Percentiles rank a stretch among this genome's conserved stretches.
These are phyloP conservation scores for Pedionomus torquatus DNA, from an alignment of 2,113 vertebrate species.

Conservation along the genomic window DNA sequence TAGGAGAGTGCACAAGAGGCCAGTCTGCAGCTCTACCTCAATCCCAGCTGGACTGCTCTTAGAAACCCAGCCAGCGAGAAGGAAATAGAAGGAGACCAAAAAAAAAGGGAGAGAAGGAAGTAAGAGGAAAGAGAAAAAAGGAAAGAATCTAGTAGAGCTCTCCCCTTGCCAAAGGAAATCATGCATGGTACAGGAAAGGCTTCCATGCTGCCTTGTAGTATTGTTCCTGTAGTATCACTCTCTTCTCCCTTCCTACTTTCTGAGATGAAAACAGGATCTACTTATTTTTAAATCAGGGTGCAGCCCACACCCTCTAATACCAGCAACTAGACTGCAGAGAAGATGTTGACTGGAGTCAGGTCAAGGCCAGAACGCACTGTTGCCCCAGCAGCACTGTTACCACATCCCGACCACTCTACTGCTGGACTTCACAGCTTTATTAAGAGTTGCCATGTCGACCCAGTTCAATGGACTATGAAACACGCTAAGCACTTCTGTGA, in stretches of 20 bases:
- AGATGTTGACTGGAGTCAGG: background rate
- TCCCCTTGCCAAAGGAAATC: background rate
- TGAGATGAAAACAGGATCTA: background rate
- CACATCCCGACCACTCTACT: background rate
- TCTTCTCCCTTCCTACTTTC: background rate
- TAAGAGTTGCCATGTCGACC: background rate
- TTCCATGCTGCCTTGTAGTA: background rate
- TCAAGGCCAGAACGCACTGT: background rate
- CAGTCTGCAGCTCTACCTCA: slow-evolving; percentile 3
- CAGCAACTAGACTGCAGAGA: background rate
- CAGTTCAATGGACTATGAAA: background rate
- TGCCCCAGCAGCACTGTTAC: background rate
- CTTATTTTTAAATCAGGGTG: background rate
- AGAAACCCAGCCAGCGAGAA: background rate
- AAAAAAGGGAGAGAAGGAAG: no score
- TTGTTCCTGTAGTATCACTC: background rate
- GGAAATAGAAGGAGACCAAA: background rate
- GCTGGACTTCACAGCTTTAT: background rate
- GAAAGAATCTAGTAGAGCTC: background rate
- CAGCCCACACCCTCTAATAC: background rate
- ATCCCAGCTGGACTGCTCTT: slow-evolving; percentile 47
- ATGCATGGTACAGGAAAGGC: background rate
- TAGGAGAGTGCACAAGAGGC: slow-evolving; percentile 66
- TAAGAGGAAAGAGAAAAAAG: background rate
- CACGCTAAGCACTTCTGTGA: background rate